A percentile compares a stretch with the other conserved stretches of the same genome.
Evolutionary conservation across 2,113 vertebrate genomes (phyloP).

Genomic region (Natator depressus): DNA sequence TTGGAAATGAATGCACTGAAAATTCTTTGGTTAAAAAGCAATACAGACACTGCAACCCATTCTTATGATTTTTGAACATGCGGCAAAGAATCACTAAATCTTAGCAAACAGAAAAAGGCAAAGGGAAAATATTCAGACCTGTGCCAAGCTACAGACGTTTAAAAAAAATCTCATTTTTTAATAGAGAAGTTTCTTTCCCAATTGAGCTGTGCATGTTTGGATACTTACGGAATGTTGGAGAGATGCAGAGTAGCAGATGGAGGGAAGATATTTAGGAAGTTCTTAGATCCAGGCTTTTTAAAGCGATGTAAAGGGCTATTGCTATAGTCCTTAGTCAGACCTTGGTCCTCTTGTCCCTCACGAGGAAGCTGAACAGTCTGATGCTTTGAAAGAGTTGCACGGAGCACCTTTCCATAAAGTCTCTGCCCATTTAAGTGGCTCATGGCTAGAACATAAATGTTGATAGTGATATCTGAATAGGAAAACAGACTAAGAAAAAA

Average conservation of each 20-base stretch:
- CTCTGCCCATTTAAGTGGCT: conserved; percentile 85
- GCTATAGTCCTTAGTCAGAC: conserved; percentile 87
- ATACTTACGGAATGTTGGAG: conserved; percentile 90
- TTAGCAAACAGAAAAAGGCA: background rate
- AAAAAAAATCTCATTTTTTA: background rate
- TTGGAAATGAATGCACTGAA: background rate
- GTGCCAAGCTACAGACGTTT: background rate
- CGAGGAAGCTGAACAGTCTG: conserved; percentile 84
- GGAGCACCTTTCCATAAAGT: conserved; percentile 85
- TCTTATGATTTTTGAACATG: background rate
- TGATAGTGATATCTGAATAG: background rate
- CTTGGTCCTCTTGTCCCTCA: conserved; percentile 82
- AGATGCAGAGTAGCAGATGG: conserved; percentile 89
- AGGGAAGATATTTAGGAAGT: conserved; percentile 87
- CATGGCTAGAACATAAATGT: conserved; percentile 78
- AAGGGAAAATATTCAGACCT: background rate
- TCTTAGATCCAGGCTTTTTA: conserved; percentile 85
- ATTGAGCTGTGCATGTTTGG: background rate
- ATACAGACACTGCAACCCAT: background rate
- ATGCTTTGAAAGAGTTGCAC: conserved; percentile 83
- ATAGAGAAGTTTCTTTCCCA: background rate
- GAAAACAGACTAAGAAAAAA: background rate
- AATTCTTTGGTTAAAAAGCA: background rate
- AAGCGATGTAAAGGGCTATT: conserved; percentile 89
- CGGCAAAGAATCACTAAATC: background rate